A percentile compares a stretch with the other conserved stretches of the same genome.
Evolutionary conservation across 1,140 invertebrate species (phyloP).

Genomic region (Samia ricini): DNA sequence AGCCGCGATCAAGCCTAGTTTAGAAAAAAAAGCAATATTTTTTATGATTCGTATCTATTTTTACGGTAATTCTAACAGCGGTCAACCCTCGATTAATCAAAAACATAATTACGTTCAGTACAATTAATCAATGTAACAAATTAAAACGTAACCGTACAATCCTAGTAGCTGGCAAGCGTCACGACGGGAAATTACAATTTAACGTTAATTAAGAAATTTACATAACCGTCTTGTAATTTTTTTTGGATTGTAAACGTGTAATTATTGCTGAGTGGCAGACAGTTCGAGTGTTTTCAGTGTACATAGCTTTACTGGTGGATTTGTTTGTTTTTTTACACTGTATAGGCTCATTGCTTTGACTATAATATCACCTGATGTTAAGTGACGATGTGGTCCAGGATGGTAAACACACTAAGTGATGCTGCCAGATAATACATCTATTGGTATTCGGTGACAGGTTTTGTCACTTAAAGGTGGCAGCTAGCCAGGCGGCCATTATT

Average conservation of each 20-base stretch:
- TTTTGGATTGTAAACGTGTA: conserved; percentile 3
- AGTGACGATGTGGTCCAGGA: too few relatives aligned
- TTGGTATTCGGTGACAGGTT: too few relatives aligned
- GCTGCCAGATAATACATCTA: too few relatives aligned
- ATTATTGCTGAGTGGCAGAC: neutral
- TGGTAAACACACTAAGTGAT: too few relatives aligned
- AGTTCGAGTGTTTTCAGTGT: neutral
- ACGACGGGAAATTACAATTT: conserved; percentile 9
- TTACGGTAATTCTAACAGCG: neutral
- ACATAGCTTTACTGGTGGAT: neutral
- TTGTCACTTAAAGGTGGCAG: too few relatives aligned
- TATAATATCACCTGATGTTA: too few relatives aligned
- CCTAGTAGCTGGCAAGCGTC: neutral
- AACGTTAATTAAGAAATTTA: conserved; percentile 8
- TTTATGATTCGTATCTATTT: neutral
- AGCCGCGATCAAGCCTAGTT: too few relatives aligned
- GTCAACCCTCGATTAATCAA: neutral
- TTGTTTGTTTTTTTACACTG: neutral
- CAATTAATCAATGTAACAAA: conserved; percentile 5
- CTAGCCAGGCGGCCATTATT: too few relatives aligned
- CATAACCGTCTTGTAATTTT: conserved; percentile 4
- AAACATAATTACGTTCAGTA: neutral
- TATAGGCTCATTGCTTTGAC: too few relatives aligned
- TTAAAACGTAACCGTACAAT: neutral
- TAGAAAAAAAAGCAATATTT: too few relatives aligned